Percentiles rank a stretch among this genome's conserved stretches.
Conservation (phyloP, 2,888 invertebrate genomes). For the Agrochola circellaris region DNA sequence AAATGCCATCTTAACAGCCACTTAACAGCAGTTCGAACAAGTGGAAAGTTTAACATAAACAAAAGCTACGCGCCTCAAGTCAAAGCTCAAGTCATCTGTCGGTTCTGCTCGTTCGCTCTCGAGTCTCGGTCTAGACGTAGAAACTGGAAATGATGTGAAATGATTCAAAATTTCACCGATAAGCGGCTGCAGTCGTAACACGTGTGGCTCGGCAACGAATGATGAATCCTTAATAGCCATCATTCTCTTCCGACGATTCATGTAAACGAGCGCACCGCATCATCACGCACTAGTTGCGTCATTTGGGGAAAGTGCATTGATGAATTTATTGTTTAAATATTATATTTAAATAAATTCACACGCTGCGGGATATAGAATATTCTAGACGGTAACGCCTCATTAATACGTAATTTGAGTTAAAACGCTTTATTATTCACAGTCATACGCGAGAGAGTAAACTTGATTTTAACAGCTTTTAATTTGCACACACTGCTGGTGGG, state of each 20-base stretch:
- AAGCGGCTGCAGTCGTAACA: constrained; percentile 65
- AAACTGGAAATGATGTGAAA: constrained; percentile 67
- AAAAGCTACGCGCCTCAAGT: constrained; percentile 41
- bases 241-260: constrained; percentile 78
- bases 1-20: constrained; percentile 8
- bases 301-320: constrained; percentile 85
- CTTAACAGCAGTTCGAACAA: constrained; percentile 29
- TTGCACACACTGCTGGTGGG: background rate
- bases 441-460: constrained; percentile 27
- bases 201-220: constrained; percentile 66
- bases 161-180: constrained; percentile 71
- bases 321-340: constrained; percentile 75
- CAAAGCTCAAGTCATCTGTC: constrained; percentile 19
- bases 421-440: constrained; percentile 40
- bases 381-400: constrained; percentile 35
- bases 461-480: constrained; percentile 29
- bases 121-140: constrained; percentile 65
- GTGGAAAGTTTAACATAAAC: constrained; percentile 58
- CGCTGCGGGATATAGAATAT: constrained; percentile 50
- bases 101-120: constrained; percentile 38
- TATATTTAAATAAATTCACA: constrained; percentile 66
- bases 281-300: constrained; percentile 82
- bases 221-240: constrained; percentile 80
- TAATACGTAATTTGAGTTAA: constrained; percentile 25
- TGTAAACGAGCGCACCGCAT: constrained; percentile 82